Base-by-base conservation (phyloP, 2,888 invertebrate genomes). In the Eupithecia exiguata region DNA sequence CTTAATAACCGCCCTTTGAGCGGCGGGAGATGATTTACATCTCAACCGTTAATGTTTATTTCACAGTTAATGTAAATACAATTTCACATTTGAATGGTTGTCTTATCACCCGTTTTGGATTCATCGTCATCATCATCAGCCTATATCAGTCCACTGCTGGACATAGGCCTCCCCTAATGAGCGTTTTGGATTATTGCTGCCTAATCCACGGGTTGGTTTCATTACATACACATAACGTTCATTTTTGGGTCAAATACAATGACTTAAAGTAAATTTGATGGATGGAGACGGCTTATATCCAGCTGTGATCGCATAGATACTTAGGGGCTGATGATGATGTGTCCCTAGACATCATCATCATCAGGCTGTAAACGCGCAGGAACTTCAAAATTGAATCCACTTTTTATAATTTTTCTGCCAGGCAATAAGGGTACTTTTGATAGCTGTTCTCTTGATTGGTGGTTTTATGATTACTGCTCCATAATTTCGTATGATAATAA, bases 11-110 rank as follows among this genome's bases (percentile, higher is more conserved):
- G 36, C 76, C 74, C 74, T 76, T 74, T 69, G 72, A 62, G 69
- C 46, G 77, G 75, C 72, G 70, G 74, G 74, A 76, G 77, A 79
- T 79, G 75, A 80, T 79, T 80, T 79, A 80, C 78, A 76, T 78
- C 70, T 70, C 66, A 73, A 74, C 77, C 77, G 71, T 16, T 72
- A 74, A 72, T 74, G 75, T 70, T 75, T 75, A 75, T 73, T 73
- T 75, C 61, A 65, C 40, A 30, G 65, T 62, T 38, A 49, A 30
- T n/a, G 35, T 63, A 14, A 61, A 21, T 70, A 66, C 40, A 25
- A 40, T 66, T 66, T 66, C 66, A 66, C 43, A 40, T 66, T 40
- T 43, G 25, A 40, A 38, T 66, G 38, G 3, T 18, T 66, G 43
- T 43, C 21, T 18, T 66, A 66, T 43, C 21, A 5, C 16, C 18